A percentile compares a stretch with the other conserved stretches of the same genome.
These are phyloP conservation scores for Carduelis carduelis DNA, from an alignment of 2,797 vertebrate genomes.

Conservation along the genomic window DNA sequence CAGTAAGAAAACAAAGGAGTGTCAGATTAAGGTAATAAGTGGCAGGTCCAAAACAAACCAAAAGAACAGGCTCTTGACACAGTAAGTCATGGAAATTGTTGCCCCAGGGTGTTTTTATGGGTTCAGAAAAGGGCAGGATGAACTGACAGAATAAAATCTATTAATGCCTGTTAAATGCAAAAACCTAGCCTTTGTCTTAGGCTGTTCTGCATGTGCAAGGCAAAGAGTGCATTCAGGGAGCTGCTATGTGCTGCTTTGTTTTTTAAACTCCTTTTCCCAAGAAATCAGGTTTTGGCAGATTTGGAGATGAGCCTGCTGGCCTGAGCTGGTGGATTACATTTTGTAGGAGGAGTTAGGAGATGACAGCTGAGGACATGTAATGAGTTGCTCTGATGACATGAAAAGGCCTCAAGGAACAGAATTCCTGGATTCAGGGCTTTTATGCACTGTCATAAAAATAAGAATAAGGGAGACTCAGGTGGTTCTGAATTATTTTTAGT, in stretches of 20 bases:
- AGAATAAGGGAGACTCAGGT: neutral
- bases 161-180: neutral
- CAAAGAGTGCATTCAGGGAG: neutral
- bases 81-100: neutral
- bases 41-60: conserved; percentile 40
- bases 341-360: neutral
- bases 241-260: neutral
- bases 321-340: neutral
- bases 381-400: neutral
- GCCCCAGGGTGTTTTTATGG: neutral
- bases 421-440: neutral
- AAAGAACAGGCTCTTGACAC: conserved; percentile 25
- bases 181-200: neutral
- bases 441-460: neutral
- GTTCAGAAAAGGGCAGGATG: neutral
- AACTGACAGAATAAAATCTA: neutral
- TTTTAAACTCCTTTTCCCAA: neutral
- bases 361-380: neutral
- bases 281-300: neutral
- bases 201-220: neutral
- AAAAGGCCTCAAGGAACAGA: neutral
- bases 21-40: conserved; percentile 28
- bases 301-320: neutral
- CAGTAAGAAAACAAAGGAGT: conserved; percentile 62
- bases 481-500: neutral